Conservation (phyloP, 2,113 vertebrate genomes). For the Coptodon rendalli region DNA sequence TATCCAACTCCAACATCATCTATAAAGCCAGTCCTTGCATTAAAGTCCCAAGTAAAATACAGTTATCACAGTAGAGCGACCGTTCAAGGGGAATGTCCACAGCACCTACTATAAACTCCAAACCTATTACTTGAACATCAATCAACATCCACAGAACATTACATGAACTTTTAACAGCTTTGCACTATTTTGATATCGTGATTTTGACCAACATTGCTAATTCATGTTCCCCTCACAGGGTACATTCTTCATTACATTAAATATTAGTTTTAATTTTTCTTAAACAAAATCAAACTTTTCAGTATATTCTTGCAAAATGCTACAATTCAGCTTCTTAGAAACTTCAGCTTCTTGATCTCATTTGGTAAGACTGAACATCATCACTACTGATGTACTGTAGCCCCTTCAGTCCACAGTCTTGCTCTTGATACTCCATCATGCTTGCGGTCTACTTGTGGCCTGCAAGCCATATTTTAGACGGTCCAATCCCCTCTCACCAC, state of each 20-base stretch:
- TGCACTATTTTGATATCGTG: fast-evolving
- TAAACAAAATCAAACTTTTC: neutral
- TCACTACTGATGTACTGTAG: neutral
- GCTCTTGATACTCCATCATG: neutral
- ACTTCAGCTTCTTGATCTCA: neutral
- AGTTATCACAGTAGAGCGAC: neutral
- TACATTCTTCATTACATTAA: neutral
- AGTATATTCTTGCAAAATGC: neutral
- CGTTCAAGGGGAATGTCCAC: neutral
- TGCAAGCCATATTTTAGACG: fast-evolving
- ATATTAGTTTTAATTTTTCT: neutral
- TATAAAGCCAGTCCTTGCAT: neutral
- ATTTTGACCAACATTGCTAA: neutral
- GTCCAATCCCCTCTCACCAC: neutral
- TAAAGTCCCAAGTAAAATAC: neutral
- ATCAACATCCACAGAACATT: fast-evolving
- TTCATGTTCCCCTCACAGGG: neutral
- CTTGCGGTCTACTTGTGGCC: fast-evolving
- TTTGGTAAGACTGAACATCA: neutral
- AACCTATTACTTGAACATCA: neutral
- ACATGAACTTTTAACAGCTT: neutral
- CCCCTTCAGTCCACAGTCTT: neutral
- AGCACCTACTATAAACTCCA: neutral
- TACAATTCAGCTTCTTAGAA: neutral
- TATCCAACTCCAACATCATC: neutral